phyloP scores from a whole-genome alignment of 2,797 vertebrate species.

The Propithecus perrieri region DNA sequence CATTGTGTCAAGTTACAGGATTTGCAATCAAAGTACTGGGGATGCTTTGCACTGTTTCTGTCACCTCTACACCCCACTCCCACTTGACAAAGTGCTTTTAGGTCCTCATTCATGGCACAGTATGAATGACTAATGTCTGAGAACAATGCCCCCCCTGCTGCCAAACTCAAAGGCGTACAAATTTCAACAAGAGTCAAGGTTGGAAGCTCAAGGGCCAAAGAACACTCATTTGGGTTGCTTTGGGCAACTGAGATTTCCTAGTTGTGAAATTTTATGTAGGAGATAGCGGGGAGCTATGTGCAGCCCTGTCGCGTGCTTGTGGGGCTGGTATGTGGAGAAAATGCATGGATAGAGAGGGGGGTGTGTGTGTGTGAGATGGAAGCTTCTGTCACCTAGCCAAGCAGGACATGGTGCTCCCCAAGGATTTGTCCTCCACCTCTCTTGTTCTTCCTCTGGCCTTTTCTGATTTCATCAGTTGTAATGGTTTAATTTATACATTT shows the following conservation, averaged over 20 bases:
- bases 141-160: neutral
- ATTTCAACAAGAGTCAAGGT: neutral
- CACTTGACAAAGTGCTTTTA: neutral
- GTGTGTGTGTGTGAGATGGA: neutral
- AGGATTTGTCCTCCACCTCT: neutral
- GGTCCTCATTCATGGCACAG: neutral
- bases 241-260: neutral
- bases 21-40: neutral
- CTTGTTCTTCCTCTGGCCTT: neutral
- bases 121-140: neutral
- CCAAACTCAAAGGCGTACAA: neutral
- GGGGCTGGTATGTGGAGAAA: neutral
- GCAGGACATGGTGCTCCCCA: neutral
- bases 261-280: neutral
- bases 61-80: neutral
- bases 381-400: neutral
- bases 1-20: neutral
- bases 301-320: accelerated
- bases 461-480: neutral
- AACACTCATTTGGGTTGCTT: neutral
- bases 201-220: neutral
- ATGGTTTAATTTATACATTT: neutral
- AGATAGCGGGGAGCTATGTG: neutral
- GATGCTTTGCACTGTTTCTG: neutral
- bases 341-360: neutral